Percentiles rank a stretch among this genome's conserved stretches.
phyloP scores from a whole-genome alignment of 2,113 vertebrate genomes.

The Datnioides undecimradiatus region DNA sequence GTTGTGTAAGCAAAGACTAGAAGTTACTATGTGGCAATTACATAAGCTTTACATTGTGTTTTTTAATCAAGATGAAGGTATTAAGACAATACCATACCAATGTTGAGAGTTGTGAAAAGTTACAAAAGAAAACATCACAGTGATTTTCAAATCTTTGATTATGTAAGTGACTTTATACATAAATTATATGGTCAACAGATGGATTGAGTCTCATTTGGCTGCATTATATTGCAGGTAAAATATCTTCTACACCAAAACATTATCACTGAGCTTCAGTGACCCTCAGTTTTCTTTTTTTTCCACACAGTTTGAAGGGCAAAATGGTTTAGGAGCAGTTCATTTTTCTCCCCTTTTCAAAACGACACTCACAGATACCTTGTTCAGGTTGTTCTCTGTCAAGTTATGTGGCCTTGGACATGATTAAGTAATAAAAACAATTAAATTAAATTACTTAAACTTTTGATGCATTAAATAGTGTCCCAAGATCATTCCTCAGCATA shows the following conservation, averaged over 20 bases:
- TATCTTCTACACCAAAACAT: not conserved
- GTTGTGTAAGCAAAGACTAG: not conserved
- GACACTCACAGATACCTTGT: constrained; percentile 59
- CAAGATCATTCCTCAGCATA: constrained; percentile 83
- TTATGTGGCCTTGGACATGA: constrained; percentile 75
- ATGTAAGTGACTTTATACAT: not conserved
- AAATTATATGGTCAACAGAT: not conserved
- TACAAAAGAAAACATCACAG: not conserved
- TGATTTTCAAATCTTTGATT: not conserved
- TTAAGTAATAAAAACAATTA: constrained; percentile 87
- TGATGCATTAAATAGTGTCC: constrained; percentile 85
- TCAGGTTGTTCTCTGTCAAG: constrained; percentile 70
- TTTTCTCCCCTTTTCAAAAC: constrained; percentile 33
- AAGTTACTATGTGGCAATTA: not conserved
- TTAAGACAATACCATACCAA: not conserved
- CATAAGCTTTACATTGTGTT: not conserved
- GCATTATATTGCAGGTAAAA: not conserved
- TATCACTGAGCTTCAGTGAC: not conserved
- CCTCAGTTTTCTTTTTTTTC: not conserved
- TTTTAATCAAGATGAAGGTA: too few species aligned
- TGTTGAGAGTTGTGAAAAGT: not conserved
- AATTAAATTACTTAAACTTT: constrained; percentile 87
- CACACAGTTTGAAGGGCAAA: constrained; percentile 34
- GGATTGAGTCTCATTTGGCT: not conserved
- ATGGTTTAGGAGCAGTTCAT: constrained; percentile 8